Percentiles rank a stretch among this genome's conserved stretches.
phyloP scores from a whole-genome alignment of 2,113 vertebrate genomes.

The Coregonus clupeaformis region DNA sequence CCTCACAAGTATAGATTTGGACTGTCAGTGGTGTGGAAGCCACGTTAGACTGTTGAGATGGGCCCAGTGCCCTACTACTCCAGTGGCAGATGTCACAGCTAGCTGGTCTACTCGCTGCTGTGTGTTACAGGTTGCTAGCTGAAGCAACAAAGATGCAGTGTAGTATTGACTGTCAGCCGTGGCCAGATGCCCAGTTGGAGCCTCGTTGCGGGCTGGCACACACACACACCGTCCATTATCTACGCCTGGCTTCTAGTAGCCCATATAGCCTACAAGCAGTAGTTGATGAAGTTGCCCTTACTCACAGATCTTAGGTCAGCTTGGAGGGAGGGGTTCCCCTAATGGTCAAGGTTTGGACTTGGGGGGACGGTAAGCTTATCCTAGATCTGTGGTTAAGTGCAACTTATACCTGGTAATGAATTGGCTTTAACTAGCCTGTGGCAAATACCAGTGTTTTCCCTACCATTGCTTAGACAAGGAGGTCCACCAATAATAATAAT shows the following conservation, averaged over 20 bases:
- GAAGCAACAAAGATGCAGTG: slow-evolving; percentile 67
- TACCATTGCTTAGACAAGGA: background rate
- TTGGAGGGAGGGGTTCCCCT: too few species aligned
- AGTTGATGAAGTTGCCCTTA: too few species aligned
- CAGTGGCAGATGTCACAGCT: slow-evolving; percentile 64
- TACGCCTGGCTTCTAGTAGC: background rate
- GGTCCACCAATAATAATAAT: too few species aligned
- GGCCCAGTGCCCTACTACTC: slow-evolving; percentile 28
- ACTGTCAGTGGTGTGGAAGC: too few species aligned
- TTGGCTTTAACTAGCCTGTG: too few species aligned
- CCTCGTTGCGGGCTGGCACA: slow-evolving; percentile 31
- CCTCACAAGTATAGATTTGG: too few species aligned
- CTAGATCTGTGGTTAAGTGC: too few species aligned
- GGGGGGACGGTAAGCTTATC: too few species aligned
- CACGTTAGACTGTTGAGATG: too few species aligned
- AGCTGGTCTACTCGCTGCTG: slow-evolving; percentile 45
- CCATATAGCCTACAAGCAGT: background rate
- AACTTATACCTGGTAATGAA: too few species aligned
- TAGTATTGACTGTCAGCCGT: slow-evolving; percentile 68
- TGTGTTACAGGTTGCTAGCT: slow-evolving; percentile 50
- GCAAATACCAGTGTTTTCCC: background rate
- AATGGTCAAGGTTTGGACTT: too few species aligned
- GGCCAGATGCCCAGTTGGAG: slow-evolving; percentile 55
- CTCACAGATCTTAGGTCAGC: too few species aligned
- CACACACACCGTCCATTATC: background rate